Percentiles rank a stretch among this genome's conserved stretches.
Evolutionary conservation across 2,888 invertebrate species (phyloP).

Genomic region (Phortica okadai): DNA sequence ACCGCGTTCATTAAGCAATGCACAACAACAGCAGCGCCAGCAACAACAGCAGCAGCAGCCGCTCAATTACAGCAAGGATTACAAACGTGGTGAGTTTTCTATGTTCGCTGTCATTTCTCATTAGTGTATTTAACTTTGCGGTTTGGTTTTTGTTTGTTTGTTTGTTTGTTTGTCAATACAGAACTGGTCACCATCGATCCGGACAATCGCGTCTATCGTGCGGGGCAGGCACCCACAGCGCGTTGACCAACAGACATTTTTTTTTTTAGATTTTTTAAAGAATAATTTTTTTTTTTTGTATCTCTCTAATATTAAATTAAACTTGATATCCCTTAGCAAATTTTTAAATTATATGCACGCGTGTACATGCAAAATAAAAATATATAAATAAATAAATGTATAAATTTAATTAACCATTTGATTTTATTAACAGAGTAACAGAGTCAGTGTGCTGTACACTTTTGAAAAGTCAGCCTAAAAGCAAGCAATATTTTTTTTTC

Average conservation of each 20-base stretch:
- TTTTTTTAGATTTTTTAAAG: not conserved
- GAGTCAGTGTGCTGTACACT: not conserved
- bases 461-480: not conserved
- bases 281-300: not conserved
- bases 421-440: not conserved
- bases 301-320: not conserved
- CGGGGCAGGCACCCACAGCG: constrained; percentile 51
- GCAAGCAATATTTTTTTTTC: not conserved
- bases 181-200: constrained; percentile 59
- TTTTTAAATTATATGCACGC: not conserved
- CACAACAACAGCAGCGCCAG: not conserved
- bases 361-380: constrained; percentile 20
- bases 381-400: not conserved
- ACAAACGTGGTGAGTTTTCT: constrained; percentile 45
- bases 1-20: not conserved
- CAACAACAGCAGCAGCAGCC: constrained; percentile 41
- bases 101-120: too few relatives aligned
- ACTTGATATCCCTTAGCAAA: not conserved
- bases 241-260: constrained; percentile 35
- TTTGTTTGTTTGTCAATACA: constrained; percentile 31
- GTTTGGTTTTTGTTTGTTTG: constrained; percentile 3
- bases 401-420: too few relatives aligned
- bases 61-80: constrained; percentile 49
- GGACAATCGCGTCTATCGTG: constrained; percentile 53
- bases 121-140: not conserved